phyloP scores from a whole-genome alignment of 2,113 vertebrate species.

The Deroptyus accipitrinus region DNA sequence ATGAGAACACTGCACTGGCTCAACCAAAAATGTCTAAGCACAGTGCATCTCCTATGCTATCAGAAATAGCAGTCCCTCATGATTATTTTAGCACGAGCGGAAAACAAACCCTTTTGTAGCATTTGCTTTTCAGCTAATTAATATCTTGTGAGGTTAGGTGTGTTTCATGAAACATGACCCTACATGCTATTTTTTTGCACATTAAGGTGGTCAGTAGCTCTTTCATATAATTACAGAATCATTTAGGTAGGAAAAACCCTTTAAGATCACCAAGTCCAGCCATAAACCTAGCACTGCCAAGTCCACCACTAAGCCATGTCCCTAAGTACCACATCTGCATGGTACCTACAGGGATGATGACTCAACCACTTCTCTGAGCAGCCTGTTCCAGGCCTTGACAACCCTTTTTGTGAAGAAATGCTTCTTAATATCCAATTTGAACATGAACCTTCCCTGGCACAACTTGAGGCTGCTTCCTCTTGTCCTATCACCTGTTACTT shows the following conservation, averaged over 20 bases:
- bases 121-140: background rate
- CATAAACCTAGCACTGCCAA: background rate
- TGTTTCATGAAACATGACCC: background rate
- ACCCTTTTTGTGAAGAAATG: background rate
- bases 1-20: background rate
- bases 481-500: background rate
- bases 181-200: background rate
- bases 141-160: background rate
- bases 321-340: background rate
- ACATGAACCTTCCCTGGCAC: background rate
- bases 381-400: background rate
- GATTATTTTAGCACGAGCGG: background rate
- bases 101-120: background rate
- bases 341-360: background rate
- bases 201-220: background rate
- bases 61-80: background rate
- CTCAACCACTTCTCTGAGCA: background rate
- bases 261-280: background rate
- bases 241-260: background rate
- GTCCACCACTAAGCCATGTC: background rate
- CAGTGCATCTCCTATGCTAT: background rate
- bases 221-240: background rate
- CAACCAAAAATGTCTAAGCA: background rate
- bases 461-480: background rate
- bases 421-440: background rate